These are phyloP conservation scores for Branchellion lobata DNA, from an alignment of 2,888 invertebrate genomes.

Conservation along the genomic window DNA sequence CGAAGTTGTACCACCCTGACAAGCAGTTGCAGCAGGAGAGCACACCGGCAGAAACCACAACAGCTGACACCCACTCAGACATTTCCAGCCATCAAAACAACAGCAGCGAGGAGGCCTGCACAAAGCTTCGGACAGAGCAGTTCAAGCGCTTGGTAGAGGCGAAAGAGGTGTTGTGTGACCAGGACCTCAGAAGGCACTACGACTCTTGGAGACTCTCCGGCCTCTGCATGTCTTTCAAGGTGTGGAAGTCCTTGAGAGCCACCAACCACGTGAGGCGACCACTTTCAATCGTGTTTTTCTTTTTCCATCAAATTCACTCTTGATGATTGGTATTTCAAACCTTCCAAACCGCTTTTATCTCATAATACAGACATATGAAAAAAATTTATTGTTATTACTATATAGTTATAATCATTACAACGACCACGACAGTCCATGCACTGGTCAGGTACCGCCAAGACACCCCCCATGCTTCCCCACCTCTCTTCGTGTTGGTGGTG, in stretches of 20 bases:
- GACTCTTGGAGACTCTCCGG: slow-evolving; percentile 19
- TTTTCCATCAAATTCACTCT: too few relatives aligned
- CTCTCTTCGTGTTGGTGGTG: too few relatives aligned
- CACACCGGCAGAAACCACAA: too few relatives aligned
- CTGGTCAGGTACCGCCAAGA: neutral
- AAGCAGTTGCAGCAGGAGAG: neutral
- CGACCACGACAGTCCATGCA: slow-evolving; percentile 13
- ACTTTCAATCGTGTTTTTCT: too few relatives aligned
- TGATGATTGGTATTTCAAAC: too few relatives aligned
- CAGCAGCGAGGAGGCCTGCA: neutral
- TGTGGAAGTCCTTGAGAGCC: slow-evolving; percentile 12
- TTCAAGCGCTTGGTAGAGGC: slow-evolving; percentile 19
- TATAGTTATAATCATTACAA: too few relatives aligned
- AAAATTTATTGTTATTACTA: too few relatives aligned
- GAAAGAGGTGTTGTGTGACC: slow-evolving; percentile 25
- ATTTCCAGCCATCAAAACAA: neutral
- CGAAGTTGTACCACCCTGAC: slow-evolving; percentile 28
- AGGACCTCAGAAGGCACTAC: slow-evolving; percentile 7
- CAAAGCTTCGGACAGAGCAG: neutral
- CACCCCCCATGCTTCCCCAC: neutral
- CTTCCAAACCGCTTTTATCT: too few relatives aligned
- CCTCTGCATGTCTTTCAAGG: slow-evolving; percentile 8
- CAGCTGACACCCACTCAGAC: neutral
- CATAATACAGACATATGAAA: too few relatives aligned
- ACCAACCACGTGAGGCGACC: too few relatives aligned